Evolutionary conservation across 1,140 invertebrate species (phyloP).

Genomic region (Pomacea maculata): DNA sequence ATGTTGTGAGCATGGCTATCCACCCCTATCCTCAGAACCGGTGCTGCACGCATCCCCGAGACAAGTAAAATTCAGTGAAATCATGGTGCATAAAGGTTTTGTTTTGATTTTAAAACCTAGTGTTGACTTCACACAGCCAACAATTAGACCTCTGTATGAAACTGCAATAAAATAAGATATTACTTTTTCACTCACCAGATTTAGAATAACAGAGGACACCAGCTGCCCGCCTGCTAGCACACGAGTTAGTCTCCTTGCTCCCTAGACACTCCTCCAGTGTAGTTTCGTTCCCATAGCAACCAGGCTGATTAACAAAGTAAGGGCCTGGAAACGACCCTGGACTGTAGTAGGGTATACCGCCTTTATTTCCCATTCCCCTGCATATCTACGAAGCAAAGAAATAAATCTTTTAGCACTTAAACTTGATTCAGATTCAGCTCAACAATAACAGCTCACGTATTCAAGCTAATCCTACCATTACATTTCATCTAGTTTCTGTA

Average conservation of each 20-base stretch:
- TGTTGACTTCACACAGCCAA: background rate
- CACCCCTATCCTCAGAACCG: constrained; percentile 16
- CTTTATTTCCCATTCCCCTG: background rate
- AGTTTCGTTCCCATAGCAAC: constrained; percentile 34
- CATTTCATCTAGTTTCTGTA: too few relatives aligned
- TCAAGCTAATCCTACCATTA: too few relatives aligned
- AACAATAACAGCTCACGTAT: too few relatives aligned
- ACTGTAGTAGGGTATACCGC: constrained; percentile 17
- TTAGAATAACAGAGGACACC: constrained; percentile 43
- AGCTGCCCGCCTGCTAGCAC: constrained; percentile 23
- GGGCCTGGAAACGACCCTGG: constrained; percentile 20
- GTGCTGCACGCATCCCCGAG: constrained; percentile 21
- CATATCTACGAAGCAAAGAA: background rate
- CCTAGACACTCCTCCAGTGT: constrained; percentile 28
- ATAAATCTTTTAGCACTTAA: background rate
- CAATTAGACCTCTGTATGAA: background rate
- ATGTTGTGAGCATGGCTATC: constrained; percentile 22
- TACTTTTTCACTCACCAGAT: background rate
- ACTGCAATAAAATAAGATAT: background rate
- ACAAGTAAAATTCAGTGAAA: background rate
- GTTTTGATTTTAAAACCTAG: background rate
- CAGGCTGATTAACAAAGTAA: constrained; percentile 27
- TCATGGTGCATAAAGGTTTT: background rate
- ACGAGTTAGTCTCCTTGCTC: constrained; percentile 25
- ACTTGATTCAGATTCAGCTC: too few relatives aligned